Conservation (phyloP, 2,797 vertebrate genomes). For the Lepus oiostolus region DNA sequence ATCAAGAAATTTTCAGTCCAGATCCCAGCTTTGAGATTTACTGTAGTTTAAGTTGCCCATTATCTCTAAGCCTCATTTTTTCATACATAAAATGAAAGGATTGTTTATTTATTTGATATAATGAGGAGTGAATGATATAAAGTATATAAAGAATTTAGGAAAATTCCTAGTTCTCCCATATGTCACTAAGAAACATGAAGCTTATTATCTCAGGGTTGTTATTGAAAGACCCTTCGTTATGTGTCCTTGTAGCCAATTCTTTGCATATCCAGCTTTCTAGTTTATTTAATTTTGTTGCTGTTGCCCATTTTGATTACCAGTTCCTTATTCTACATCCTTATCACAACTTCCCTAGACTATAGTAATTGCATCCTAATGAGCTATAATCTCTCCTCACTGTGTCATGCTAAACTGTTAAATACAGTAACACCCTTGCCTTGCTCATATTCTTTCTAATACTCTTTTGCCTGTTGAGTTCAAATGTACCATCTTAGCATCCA, state of each 20-base stretch:
- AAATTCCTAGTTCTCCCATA: fast-evolving
- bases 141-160: not conserved
- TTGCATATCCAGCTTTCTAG: not conserved
- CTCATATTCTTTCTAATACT: not conserved
- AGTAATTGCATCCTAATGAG: not conserved
- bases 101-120: not conserved
- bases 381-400: not conserved
- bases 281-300: not conserved
- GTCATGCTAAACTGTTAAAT: not conserved
- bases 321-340: not conserved
- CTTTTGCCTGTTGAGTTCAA: not conserved
- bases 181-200: not conserved
- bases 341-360: not conserved
- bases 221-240: not conserved
- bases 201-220: not conserved
- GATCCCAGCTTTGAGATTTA: not conserved
- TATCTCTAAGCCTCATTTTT: not conserved
- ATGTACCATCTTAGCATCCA: not conserved
- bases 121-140: not conserved
- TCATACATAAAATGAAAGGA: not conserved
- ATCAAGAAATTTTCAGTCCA: not conserved
- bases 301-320: not conserved
- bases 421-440: not conserved
- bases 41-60: not conserved
- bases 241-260: not conserved